Evolutionary conservation across 2,113 vertebrate species (phyloP).

Genomic region (Furnarius figulus): DNA sequence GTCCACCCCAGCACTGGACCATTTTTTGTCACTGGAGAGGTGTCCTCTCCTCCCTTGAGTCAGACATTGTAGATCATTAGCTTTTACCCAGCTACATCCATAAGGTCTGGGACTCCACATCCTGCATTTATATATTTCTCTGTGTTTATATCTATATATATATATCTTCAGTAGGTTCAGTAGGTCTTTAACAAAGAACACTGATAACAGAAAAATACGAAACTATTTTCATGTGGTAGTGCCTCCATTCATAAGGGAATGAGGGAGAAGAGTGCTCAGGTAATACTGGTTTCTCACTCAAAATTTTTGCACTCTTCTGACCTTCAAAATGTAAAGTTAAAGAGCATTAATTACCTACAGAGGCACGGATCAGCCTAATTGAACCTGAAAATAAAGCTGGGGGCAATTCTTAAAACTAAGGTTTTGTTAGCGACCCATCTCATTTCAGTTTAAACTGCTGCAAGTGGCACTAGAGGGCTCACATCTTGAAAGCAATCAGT

Average conservation of each 20-base stretch:
- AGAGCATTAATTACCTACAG: neutral
- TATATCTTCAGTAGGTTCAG: neutral
- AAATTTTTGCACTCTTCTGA: neutral
- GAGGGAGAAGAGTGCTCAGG: neutral
- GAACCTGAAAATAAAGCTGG: neutral
- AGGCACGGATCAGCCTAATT: neutral
- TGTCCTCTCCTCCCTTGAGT: neutral
- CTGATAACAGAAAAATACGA: neutral
- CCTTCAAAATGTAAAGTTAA: neutral
- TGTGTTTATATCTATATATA: neutral
- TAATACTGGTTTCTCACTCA: neutral
- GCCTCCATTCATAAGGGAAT: neutral
- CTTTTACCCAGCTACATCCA: neutral
- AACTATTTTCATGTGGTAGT: neutral
- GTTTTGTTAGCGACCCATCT: neutral
- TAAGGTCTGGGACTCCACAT: neutral
- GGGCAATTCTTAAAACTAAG: neutral
- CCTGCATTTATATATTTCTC: fast-evolving
- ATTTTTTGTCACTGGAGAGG: neutral
- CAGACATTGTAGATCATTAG: neutral
- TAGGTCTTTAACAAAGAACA: neutral
- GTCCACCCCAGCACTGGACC: neutral
- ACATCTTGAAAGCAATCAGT: neutral
- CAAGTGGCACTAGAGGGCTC: neutral
- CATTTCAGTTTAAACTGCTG: neutral